phyloP scores from a whole-genome alignment of 2,797 vertebrate species.

The Emydoidea blandingii region DNA sequence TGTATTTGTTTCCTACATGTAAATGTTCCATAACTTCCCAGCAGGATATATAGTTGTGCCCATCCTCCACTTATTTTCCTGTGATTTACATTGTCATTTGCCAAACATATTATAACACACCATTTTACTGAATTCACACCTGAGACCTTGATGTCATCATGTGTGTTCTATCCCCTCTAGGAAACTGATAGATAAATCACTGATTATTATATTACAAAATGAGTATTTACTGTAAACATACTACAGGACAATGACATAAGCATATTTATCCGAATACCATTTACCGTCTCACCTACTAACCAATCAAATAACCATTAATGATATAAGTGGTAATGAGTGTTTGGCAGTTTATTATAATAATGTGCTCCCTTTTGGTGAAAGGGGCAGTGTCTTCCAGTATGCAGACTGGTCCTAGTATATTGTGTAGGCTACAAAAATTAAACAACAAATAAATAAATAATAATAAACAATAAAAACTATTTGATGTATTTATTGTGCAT shows the following conservation, averaged over 20 bases:
- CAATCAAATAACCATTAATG: neutral
- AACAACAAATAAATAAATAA: neutral
- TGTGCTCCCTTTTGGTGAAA: neutral
- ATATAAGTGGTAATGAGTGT: neutral
- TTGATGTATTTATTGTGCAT: neutral
- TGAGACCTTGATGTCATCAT: neutral
- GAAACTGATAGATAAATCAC: neutral
- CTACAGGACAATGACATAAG: neutral
- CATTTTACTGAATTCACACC: neutral
- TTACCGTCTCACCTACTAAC: neutral
- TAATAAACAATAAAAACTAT: neutral
- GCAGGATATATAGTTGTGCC: neutral
- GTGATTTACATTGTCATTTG: neutral
- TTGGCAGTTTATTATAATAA: neutral
- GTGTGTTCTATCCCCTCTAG: neutral
- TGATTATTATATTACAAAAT: neutral
- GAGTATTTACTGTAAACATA: neutral
- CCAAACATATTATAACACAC: accelerated
- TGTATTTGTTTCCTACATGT: neutral
- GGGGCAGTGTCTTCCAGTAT: neutral
- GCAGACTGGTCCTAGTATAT: accelerated
- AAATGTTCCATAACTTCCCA: neutral
- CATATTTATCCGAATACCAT: neutral
- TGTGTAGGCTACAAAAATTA: neutral
- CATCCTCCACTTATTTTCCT: neutral